Percentiles rank a stretch among this genome's conserved stretches.
Evolutionary conservation across 2,888 invertebrate species (phyloP).

Genomic region (Polydrusus tereticollis): DNA sequence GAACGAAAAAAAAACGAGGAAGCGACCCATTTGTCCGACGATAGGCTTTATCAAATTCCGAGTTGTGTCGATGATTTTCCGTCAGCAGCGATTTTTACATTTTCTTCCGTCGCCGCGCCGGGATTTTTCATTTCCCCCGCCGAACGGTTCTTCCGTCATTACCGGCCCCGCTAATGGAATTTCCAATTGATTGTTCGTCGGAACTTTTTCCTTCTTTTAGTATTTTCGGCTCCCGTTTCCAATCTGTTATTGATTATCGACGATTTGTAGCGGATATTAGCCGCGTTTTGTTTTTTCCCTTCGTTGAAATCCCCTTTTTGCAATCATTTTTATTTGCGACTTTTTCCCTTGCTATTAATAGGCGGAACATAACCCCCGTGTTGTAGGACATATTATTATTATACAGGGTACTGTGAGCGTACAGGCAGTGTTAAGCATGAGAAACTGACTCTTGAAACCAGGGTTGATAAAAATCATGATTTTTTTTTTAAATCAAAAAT

Average conservation of each 20-base stretch:
- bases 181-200: constrained; percentile 52
- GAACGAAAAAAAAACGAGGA: constrained; percentile 29
- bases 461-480: too few species aligned
- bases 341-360: too few species aligned
- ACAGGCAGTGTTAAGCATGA: too few species aligned
- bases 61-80: constrained; percentile 44
- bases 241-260: constrained; percentile 44
- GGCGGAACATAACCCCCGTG: too few species aligned
- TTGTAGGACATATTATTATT: too few species aligned
- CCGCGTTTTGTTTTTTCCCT: constrained; percentile 14
- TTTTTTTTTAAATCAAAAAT: too few species aligned
- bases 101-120: constrained; percentile 57
- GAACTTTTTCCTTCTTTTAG: constrained; percentile 37
- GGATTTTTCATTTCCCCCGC: constrained; percentile 58
- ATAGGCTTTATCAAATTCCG: constrained; percentile 42
- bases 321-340: neutral
- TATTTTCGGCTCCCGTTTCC: constrained; percentile 40
- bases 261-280: constrained; percentile 47
- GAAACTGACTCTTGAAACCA: too few species aligned
- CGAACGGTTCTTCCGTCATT: constrained; percentile 55
- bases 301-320: neutral
- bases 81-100: constrained; percentile 56
- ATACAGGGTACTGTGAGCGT: too few species aligned
- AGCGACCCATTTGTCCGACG: constrained; percentile 44
- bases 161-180: constrained; percentile 53